These are phyloP conservation scores for Rhizomys pruinosus DNA, from an alignment of 2,113 vertebrate genomes.

Conservation along the genomic window DNA sequence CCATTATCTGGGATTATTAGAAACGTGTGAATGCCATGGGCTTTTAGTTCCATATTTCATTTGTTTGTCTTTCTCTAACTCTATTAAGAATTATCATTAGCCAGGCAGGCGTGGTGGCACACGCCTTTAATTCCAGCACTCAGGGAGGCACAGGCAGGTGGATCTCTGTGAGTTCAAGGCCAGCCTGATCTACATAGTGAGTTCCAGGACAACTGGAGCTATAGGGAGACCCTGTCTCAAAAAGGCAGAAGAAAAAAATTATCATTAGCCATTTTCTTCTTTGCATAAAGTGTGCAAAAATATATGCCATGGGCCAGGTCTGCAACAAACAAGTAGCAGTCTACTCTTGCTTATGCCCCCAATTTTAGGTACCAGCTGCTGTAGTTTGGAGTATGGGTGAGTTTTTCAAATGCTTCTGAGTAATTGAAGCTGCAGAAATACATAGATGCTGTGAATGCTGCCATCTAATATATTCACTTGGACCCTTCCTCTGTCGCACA, in stretches of 20 bases:
- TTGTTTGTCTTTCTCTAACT: conserved; percentile 20
- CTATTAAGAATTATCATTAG: not conserved
- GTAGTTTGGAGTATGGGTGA: not conserved
- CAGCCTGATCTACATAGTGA: too few relatives aligned
- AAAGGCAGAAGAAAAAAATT: too few relatives aligned
- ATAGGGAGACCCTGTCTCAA: too few relatives aligned
- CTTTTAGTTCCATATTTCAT: not conserved
- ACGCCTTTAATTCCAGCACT: too few relatives aligned
- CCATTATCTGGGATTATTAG: not conserved
- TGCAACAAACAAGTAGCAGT: not conserved
- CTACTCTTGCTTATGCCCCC: conserved; percentile 33
- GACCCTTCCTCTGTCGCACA: not conserved
- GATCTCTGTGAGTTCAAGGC: too few relatives aligned
- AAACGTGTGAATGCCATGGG: not conserved
- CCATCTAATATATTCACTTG: not conserved
- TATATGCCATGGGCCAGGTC: not conserved
- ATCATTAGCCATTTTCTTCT: not conserved
- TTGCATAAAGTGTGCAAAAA: not conserved
- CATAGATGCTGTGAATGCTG: not conserved
- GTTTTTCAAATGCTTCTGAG: conserved; percentile 51
- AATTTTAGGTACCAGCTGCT: conserved; percentile 64
- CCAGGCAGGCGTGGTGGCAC: too few relatives aligned
- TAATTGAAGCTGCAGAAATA: conserved; percentile 45
- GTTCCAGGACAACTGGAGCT: too few relatives aligned
- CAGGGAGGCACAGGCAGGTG: too few relatives aligned